Percentiles rank a stretch among this genome's conserved stretches.
Evolutionary conservation across 2,888 invertebrate genomes (phyloP).

Genomic region (Zonitis immaculata): DNA sequence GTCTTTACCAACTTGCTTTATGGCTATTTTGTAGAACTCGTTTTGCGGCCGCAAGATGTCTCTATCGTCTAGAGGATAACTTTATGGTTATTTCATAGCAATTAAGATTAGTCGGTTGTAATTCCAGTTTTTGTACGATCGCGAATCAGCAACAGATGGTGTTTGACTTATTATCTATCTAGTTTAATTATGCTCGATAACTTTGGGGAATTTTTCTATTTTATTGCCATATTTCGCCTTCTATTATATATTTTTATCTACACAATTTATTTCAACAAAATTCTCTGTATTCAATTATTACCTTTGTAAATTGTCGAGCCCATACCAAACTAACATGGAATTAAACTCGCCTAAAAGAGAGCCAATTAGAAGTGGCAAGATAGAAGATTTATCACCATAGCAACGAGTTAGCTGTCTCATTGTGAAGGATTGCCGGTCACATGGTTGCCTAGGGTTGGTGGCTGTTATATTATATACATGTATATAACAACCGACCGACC

Average conservation of each 20-base stretch:
- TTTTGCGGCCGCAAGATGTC: constrained; percentile 49
- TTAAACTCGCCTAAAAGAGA: constrained; percentile 47
- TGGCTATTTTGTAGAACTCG: constrained; percentile 48
- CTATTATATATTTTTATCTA: neutral
- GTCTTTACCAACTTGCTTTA: constrained; percentile 48
- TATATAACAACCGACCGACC: constrained; percentile 14
- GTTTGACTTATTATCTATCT: constrained; percentile 43
- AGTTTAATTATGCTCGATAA: neutral
- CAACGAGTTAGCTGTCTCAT: constrained; percentile 48
- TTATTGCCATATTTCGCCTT: too few species aligned
- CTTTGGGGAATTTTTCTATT: too few species aligned
- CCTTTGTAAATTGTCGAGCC: constrained; percentile 36
- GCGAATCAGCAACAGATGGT: constrained; percentile 45
- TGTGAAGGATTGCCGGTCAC: constrained; percentile 49
- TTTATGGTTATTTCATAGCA: constrained; percentile 49
- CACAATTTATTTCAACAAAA: neutral
- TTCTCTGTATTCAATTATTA: too few species aligned
- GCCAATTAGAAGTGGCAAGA: constrained; percentile 51
- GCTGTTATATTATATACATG: neutral
- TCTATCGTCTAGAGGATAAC: constrained; percentile 48
- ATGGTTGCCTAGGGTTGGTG: constrained; percentile 37
- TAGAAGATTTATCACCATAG: constrained; percentile 50
- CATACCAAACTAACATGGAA: constrained; percentile 41
- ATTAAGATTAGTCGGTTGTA: constrained; percentile 49
- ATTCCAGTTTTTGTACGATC: constrained; percentile 45